Evolutionary conservation across 2,888 invertebrate species (phyloP).

Genomic region (Philereme vetulata): DNA sequence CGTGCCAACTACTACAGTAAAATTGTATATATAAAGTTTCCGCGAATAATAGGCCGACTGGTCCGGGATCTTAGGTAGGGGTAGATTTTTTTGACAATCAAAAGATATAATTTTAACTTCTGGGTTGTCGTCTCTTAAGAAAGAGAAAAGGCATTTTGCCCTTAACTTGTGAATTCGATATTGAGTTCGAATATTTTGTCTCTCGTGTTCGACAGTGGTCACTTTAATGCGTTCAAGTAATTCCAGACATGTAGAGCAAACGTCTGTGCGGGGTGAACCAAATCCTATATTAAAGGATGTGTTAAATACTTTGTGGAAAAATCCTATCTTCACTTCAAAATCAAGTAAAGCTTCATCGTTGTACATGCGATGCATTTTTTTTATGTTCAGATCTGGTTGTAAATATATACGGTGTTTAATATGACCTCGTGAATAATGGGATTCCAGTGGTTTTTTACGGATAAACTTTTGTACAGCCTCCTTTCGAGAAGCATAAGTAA

Average conservation of each 20-base stretch:
- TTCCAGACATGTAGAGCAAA: neutral
- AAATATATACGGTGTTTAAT: no score
- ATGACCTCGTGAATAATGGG: no score
- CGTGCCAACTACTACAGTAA: slow-evolving; percentile 48
- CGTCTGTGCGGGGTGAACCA: no score
- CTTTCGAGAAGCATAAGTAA: no score
- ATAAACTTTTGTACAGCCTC: no score
- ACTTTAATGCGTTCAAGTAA: slow-evolving; percentile 21
- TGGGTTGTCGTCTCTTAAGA: slow-evolving; percentile 32
- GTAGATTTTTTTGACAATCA: slow-evolving; percentile 35
- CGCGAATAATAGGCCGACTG: slow-evolving; percentile 52
- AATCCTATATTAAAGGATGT: no score
- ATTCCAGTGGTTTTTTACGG: no score
- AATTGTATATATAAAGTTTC: slow-evolving; percentile 49
- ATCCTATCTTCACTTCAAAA: no score
- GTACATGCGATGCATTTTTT: no score
- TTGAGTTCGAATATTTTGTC: slow-evolving; percentile 31
- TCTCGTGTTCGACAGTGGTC: slow-evolving; percentile 8
- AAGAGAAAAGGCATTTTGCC: slow-evolving; percentile 29
- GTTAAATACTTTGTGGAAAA: no score
- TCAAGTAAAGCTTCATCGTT: no score
- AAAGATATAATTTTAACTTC: slow-evolving; percentile 34
- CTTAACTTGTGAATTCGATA: slow-evolving; percentile 35
- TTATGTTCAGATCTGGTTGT: no score
- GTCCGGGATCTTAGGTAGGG: slow-evolving; percentile 40